These are phyloP conservation scores for Peribatodes rhomboidaria DNA, from an alignment of 2,888 invertebrate genomes.

Conservation along the genomic window DNA sequence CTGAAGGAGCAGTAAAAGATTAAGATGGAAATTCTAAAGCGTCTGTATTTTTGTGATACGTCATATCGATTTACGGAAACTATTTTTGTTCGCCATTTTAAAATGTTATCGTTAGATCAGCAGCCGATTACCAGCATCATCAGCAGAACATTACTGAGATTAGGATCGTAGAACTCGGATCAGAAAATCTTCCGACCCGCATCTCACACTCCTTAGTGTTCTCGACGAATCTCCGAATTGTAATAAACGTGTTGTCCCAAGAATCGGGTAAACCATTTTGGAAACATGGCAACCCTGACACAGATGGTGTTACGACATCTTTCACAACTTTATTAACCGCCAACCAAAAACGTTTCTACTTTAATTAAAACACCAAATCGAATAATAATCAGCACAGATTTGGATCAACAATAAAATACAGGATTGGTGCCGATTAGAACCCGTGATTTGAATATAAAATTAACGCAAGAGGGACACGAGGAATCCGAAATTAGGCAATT, in stretches of 20 bases:
- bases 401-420: slow-evolving; percentile 42
- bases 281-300: background rate
- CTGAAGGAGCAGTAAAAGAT: too few species aligned
- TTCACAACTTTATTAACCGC: slow-evolving; percentile 12
- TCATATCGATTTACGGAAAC: too few species aligned
- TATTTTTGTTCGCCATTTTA: too few species aligned
- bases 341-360: slow-evolving; percentile 16
- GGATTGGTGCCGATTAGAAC: slow-evolving; percentile 42
- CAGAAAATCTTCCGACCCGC: background rate
- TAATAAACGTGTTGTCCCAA: slow-evolving; percentile 4
- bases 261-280: slow-evolving; percentile 6
- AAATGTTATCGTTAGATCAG: too few species aligned
- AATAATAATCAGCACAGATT: slow-evolving; percentile 42
- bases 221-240: background rate
- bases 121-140: background rate
- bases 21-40: too few species aligned
- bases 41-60: too few species aligned
- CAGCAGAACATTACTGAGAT: background rate
- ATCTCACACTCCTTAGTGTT: background rate
- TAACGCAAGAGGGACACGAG: slow-evolving; percentile 50
- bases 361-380: slow-evolving; percentile 40
- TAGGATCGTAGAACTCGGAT: background rate
- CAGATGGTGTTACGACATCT: slow-evolving; percentile 5
- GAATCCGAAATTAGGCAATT: slow-evolving; percentile 59
- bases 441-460: slow-evolving; percentile 66